Evolutionary conservation across 2,113 vertebrate genomes (phyloP), one percentile per base, ranked within the genome.

Genomic region (Toxostoma redivivum): DNA sequence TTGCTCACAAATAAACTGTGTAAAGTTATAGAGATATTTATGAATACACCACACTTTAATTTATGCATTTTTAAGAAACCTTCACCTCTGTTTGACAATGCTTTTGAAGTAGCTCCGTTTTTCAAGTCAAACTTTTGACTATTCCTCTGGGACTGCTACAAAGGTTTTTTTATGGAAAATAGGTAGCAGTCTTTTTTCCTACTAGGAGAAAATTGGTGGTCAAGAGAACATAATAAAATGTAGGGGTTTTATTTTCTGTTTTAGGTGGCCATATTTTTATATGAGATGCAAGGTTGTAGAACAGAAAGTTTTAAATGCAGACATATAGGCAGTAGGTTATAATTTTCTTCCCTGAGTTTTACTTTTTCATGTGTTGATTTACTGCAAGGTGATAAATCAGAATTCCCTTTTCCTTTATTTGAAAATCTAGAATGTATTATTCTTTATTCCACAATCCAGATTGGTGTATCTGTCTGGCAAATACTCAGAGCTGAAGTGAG

Each of bases 91-190:
- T 54, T 95, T 97, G 96, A 98, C 97, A 98, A 97, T 96, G 97
- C 97, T 97, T 98, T 98, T 98, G 98, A 98, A 98, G 98, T 97
- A 96, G 97, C 97, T 97, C 90, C 94, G 72, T 97, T 98, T 98
- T 97, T 97, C 97, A 96, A 98, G 96, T 98, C 97, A 95, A 98
- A 98, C 97, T 97, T 98, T 95, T 94, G 97, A 94, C 97, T 97
- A 98, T 93, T 97, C 96, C 96, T 5, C 97, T 86, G 98, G 97
- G 98, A 97, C 94, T 38, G 77, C 97, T 97, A 96, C 96, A 97
- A 96, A 98, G 97, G 88, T 80, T 95, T 98, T 96, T 97, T 95
- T 74, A 84, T 95, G 97, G 96, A 97, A 97, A 97, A 88, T 56
- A 96, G 95, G 94, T 74, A 86, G 74, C 81, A 57, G 71, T 9